Evolutionary conservation across 2,888 invertebrate species (phyloP).

Genomic region (Tenthredo mesomela): DNA sequence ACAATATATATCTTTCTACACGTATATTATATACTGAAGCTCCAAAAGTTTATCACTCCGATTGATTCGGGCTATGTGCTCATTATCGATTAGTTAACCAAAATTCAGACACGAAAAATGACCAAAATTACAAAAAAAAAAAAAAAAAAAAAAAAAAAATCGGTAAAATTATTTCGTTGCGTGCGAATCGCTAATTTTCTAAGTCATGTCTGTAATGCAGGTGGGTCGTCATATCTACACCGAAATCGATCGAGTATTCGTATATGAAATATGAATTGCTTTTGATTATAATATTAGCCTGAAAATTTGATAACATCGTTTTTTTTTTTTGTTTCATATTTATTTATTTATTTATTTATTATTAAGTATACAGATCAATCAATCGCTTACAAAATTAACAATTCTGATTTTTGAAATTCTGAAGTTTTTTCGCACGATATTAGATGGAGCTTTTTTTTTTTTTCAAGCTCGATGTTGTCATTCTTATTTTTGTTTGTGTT

Average conservation of each 20-base stretch:
- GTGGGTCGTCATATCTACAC: slow-evolving; percentile 21
- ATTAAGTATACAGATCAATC: background rate
- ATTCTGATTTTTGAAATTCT: background rate
- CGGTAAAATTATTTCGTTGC: background rate
- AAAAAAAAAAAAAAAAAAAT: background rate
- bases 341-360: background rate
- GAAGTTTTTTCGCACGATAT: background rate
- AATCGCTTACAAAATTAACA: background rate
- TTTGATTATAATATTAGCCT: background rate
- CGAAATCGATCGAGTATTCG: slow-evolving; percentile 29
- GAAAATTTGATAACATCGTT: background rate
- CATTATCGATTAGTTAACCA: background rate
- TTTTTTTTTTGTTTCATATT: background rate
- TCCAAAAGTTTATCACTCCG: slow-evolving; percentile 7
- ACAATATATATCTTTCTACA: slow-evolving; percentile 1
- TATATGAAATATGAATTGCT: background rate
- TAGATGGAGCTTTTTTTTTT: background rate
- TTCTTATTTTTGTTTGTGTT: background rate
- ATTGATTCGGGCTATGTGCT: background rate
- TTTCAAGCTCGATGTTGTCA: background rate
- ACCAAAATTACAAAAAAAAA: background rate
- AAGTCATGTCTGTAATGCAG: slow-evolving; percentile 1
- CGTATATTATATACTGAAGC: slow-evolving; percentile 7
- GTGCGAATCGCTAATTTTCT: background rate
- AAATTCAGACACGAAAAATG: background rate